Conservation (phyloP, 2,888 invertebrate genomes). For the Papilio elwesi region DNA sequence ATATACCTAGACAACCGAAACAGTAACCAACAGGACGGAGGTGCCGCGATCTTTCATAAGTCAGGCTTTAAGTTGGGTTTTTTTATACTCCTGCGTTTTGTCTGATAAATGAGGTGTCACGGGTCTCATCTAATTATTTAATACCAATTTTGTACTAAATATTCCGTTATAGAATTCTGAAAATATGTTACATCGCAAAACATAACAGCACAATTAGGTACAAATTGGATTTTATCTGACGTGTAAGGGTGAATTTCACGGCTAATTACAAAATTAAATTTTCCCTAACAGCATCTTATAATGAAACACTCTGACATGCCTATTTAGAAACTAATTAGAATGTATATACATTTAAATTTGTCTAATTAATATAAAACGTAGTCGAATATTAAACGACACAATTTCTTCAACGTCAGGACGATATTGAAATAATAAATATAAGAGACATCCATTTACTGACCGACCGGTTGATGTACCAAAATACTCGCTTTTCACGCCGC, state of each 20-base stretch:
- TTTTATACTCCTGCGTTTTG: too few relatives aligned
- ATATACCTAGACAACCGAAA: too few relatives aligned
- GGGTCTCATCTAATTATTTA: neutral
- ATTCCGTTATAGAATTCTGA: neutral
- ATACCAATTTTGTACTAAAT: neutral
- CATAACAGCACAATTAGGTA: conserved; percentile 16
- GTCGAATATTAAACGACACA: neutral
- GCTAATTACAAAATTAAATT: conserved; percentile 34
- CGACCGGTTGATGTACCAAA: too few relatives aligned
- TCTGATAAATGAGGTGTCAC: too few relatives aligned
- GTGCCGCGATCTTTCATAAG: too few relatives aligned
- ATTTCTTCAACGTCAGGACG: neutral
- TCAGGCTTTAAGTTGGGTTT: too few relatives aligned
- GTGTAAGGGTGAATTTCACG: conserved; percentile 10
- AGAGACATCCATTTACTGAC: too few relatives aligned
- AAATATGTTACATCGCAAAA: conserved; percentile 8
- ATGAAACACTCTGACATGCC: conserved; percentile 17
- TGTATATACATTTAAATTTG: conserved; percentile 4
- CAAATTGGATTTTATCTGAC: conserved; percentile 17
- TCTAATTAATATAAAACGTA: conserved; percentile 6
- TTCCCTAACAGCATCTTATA: conserved; percentile 15
- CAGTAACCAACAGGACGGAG: too few relatives aligned
- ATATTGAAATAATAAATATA: too few relatives aligned
- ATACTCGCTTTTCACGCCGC: too few relatives aligned
- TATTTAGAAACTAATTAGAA: conserved; percentile 22